A percentile compares a stretch with the other conserved stretches of the same genome.
These are phyloP conservation scores for Ormyrus thymus DNA, from an alignment of 2,888 invertebrate species.

Conservation along the genomic window DNA sequence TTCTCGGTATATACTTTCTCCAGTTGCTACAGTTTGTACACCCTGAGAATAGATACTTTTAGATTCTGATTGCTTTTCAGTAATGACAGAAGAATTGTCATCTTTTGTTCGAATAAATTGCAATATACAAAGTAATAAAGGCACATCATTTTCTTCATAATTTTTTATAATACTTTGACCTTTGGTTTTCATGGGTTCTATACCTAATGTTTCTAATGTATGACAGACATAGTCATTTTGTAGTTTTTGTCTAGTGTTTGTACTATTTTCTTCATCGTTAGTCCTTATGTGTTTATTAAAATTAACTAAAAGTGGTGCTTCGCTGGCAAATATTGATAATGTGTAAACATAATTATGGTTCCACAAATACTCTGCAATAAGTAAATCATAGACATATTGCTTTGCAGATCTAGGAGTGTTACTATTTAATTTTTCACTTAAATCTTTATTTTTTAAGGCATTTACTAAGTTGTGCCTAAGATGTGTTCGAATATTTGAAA, in stretches of 20 bases:
- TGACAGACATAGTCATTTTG: conserved; percentile 70
- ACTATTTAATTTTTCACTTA: conserved; percentile 61
- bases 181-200: conserved; percentile 63
- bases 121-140: conserved; percentile 69
- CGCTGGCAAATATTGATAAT: conserved; percentile 72
- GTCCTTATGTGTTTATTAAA: conserved; percentile 63
- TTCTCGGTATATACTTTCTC: conserved; percentile 46
- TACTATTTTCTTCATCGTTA: conserved; percentile 38
- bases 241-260: conserved; percentile 62
- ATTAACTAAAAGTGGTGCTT: conserved; percentile 70
- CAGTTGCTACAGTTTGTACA: conserved; percentile 54
- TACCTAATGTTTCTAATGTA: conserved; percentile 70
- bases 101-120: conserved; percentile 60
- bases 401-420: conserved; percentile 67
- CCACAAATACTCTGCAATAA: conserved; percentile 72
- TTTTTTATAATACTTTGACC: conserved; percentile 66
- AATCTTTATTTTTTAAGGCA: conserved; percentile 68
- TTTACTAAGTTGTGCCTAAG: conserved; percentile 71
- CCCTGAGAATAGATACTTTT: conserved; percentile 44
- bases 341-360: conserved; percentile 71
- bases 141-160: conserved; percentile 65
- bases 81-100: conserved; percentile 28
- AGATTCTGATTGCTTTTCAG: conserved; percentile 7
- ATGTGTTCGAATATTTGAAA: conserved; percentile 71
- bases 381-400: conserved; percentile 71